Evolutionary conservation across 2,797 vertebrate species (phyloP).

Genomic region (Psittacula echo): DNA sequence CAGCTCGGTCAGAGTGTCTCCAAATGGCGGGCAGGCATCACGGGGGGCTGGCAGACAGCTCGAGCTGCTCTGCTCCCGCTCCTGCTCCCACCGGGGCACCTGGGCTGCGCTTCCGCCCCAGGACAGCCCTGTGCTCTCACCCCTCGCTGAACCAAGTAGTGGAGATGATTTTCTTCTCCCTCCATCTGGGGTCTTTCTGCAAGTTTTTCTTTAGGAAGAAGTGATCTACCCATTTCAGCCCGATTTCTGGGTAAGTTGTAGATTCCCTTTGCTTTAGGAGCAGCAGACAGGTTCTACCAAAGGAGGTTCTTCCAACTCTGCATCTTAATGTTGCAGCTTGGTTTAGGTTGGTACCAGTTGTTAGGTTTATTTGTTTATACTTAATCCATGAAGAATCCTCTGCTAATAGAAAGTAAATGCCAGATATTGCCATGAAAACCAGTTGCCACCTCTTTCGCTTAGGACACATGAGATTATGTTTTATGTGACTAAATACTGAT

Average conservation of each 20-base stretch:
- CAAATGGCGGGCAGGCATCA: not conserved
- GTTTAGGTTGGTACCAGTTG: not conserved
- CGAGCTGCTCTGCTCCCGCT: rapidly evolving
- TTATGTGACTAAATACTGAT: not conserved
- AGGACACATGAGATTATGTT: not conserved
- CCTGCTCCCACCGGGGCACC: rapidly evolving
- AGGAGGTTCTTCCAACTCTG: not conserved
- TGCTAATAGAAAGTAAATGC: not conserved
- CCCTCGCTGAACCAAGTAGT: not conserved
- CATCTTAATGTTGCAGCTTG: not conserved
- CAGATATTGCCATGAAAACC: not conserved
- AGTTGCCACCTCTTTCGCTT: not conserved
- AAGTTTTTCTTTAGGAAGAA: not conserved
- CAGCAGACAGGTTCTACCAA: not conserved
- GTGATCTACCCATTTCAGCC: not conserved
- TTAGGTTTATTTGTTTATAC: not conserved
- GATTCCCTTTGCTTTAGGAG: not conserved
- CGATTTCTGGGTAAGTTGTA: not conserved
- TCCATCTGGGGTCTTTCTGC: not conserved
- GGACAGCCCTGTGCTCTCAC: not conserved
- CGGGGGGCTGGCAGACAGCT: not conserved
- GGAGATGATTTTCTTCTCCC: not conserved
- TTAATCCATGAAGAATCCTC: not conserved
- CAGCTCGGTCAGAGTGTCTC: not conserved
- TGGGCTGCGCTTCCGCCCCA: rapidly evolving